phyloP scores from a whole-genome alignment of 2,113 vertebrate genomes.

The Oreochromis tanganicae region DNA sequence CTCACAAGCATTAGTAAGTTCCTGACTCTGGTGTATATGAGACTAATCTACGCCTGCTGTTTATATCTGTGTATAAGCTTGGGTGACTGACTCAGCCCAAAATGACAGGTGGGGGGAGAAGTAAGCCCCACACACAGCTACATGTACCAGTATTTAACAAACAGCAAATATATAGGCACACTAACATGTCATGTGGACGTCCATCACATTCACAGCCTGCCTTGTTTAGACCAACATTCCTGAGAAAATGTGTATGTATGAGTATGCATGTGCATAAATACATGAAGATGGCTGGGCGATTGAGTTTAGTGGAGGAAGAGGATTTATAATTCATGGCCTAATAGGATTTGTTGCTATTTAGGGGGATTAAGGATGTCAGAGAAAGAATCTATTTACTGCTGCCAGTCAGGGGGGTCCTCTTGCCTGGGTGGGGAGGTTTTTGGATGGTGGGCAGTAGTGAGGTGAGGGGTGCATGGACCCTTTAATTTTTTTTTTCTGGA shows the following conservation, averaged over 20 bases:
- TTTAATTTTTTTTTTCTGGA: slow-evolving; percentile 56
- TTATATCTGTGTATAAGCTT: neutral
- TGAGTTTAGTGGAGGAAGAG: slow-evolving; percentile 62
- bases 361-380: slow-evolving; percentile 81
- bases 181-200: neutral
- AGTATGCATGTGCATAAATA: neutral
- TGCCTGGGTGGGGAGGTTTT: neutral
- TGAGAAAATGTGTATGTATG: neutral
- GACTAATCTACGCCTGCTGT: neutral
- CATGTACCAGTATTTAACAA: neutral
- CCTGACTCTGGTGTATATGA: neutral
- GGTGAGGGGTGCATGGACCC: slow-evolving; percentile 32
- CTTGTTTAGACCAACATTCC: neutral
- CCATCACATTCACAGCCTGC: neutral
- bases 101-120: neutral
- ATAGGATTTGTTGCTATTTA: slow-evolving; percentile 86
- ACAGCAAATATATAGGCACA: neutral
- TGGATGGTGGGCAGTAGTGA: neutral
- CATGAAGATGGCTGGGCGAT: slow-evolving; percentile 6
- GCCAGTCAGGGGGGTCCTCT: slow-evolving; percentile 68
- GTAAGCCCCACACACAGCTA: neutral
- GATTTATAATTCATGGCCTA: slow-evolving; percentile 82
- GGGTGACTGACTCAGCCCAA: neutral
- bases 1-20: neutral
- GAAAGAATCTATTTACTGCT: slow-evolving; percentile 81